Evolutionary conservation across 1,140 invertebrate species (phyloP).

Genomic region (Caenorhabditis latens): DNA sequence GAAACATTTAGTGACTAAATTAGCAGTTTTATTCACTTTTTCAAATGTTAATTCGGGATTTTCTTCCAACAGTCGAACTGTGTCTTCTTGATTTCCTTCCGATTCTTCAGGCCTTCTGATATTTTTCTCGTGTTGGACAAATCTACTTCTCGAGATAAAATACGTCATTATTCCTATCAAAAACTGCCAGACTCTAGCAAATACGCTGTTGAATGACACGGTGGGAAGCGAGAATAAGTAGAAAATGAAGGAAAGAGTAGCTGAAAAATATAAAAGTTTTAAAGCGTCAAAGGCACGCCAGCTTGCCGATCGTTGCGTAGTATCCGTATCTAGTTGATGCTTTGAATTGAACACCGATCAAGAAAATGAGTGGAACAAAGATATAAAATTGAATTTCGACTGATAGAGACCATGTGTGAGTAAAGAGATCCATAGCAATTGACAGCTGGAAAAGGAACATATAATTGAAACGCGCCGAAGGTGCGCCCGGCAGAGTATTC

Average conservation of each 20-base stretch:
- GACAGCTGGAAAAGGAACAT: not conserved
- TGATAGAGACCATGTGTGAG: conserved; percentile 21
- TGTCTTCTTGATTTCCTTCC: not conserved
- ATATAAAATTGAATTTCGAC: conserved; percentile 29
- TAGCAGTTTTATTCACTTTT: not conserved
- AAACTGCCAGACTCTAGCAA: conserved; percentile 23
- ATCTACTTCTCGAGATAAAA: not conserved
- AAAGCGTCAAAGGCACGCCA: not conserved
- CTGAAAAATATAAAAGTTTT: not conserved
- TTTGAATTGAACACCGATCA: not conserved
- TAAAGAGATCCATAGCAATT: not conserved
- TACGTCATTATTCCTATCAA: conserved; percentile 9
- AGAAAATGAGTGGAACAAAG: conserved; percentile 6
- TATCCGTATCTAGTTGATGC: not conserved
- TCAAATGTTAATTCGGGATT: not conserved
- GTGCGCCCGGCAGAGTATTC: not conserved
- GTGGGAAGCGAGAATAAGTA: not conserved
- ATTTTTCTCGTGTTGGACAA: not conserved
- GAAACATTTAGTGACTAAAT: not conserved
- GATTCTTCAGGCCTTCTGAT: not conserved
- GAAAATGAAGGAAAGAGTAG: not conserved
- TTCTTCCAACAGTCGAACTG: not conserved
- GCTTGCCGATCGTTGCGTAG: not conserved
- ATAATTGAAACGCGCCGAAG: not conserved
- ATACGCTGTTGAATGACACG: not conserved